Conservation (phyloP, 2,113 vertebrate species). For the Mionectes macconnelli region DNA sequence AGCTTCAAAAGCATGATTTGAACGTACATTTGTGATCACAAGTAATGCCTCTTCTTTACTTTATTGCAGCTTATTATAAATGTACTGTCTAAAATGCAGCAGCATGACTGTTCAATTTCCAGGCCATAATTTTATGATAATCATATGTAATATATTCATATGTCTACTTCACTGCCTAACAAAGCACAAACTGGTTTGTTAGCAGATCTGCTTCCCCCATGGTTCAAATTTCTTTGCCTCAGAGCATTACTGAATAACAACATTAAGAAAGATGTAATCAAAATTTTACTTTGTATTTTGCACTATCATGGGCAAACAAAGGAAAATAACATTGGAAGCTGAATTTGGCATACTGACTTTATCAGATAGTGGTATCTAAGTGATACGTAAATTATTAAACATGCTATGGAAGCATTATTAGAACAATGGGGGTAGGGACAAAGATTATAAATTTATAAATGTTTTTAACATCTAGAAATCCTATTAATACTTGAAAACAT, state of each 20-base stretch:
- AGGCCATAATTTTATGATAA: conserved; percentile 79
- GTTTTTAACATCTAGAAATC: not conserved
- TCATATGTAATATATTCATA: conserved; percentile 75
- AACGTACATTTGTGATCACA: conserved; percentile 61
- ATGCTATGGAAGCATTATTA: conserved; percentile 23
- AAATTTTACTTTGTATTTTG: conserved; percentile 2
- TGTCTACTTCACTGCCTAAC: conserved; percentile 61
- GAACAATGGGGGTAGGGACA: not conserved
- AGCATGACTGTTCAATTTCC: conserved; percentile 73
- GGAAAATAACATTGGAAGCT: not conserved
- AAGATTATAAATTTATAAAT: conserved; percentile 32
- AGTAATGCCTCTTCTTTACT: conserved; percentile 73
- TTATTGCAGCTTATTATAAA: conserved; percentile 78
- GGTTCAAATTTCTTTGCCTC: conserved; percentile 7
- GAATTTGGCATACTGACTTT: conserved; percentile 1
- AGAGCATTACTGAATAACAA: not conserved
- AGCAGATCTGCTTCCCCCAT: not conserved
- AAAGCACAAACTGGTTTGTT: conserved; percentile 61
- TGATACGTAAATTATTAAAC: conserved; percentile 66
- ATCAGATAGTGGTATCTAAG: conserved; percentile 36
- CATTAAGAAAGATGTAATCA: conserved; percentile 13
- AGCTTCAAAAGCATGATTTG: conserved; percentile 74
- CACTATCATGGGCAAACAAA: not conserved
- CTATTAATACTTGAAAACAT: not conserved
- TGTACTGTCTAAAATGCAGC: conserved; percentile 73